These are phyloP conservation scores for Hedychridium roseum DNA, from an alignment of 2,888 invertebrate species.

Conservation along the genomic window DNA sequence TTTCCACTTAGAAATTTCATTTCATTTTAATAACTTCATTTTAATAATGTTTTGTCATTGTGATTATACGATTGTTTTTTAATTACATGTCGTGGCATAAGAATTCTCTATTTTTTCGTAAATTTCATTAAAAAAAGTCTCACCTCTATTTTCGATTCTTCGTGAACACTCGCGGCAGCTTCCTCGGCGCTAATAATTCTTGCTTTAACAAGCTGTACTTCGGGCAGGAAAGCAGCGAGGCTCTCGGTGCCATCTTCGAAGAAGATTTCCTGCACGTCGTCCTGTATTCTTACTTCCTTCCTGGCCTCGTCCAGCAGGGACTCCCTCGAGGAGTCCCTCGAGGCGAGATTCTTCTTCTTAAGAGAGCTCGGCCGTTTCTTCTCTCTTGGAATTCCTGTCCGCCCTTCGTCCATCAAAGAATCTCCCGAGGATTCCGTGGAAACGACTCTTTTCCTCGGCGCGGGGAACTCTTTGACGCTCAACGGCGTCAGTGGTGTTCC, in stretches of 20 bases:
- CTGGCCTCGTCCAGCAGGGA: constrained; percentile 34
- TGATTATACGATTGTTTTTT: too few relatives aligned
- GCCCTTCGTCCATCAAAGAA: not conserved
- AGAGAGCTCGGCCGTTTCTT: constrained; percentile 34
- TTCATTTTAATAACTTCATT: too few relatives aligned
- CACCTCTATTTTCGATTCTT: constrained; percentile 42
- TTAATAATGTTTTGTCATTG: too few relatives aligned
- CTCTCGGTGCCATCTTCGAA: constrained; percentile 35
- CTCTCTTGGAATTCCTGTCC: too few relatives aligned
- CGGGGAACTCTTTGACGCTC: not conserved
- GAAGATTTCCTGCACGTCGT: constrained; percentile 38
- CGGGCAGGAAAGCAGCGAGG: constrained; percentile 25
- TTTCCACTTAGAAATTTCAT: too few relatives aligned
- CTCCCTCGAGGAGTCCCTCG: constrained; percentile 38
- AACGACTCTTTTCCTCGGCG: not conserved
- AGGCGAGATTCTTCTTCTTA: constrained; percentile 24
- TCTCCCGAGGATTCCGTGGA: not conserved
- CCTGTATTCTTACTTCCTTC: constrained; percentile 47
- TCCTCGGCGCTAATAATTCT: constrained; percentile 55
- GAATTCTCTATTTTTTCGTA: too few relatives aligned
- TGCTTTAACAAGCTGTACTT: constrained; percentile 48
- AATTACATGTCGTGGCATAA: too few relatives aligned
- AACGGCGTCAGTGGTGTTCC: too few relatives aligned
- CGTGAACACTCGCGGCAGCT: constrained; percentile 54
- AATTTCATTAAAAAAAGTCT: not conserved